Base-by-base conservation (phyloP, 2,797 vertebrate genomes). In the Tarsius wallacei region DNA sequence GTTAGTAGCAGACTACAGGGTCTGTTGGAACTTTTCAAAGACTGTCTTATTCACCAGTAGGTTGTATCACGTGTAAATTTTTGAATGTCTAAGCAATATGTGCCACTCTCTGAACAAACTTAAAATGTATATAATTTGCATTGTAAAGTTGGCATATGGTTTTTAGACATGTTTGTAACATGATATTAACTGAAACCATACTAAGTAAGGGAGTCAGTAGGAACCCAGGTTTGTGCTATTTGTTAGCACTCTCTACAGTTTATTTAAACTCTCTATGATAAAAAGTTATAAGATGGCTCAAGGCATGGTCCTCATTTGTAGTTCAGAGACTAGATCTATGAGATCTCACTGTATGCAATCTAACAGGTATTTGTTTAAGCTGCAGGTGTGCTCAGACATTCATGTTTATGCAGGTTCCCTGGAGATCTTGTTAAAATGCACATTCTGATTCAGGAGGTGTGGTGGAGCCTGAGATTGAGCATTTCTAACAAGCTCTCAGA, bases 171-270 rank as follows among this genome's bases (percentile, higher is more conserved):
- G 51, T 68, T 83, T 42, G 42, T 42, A 74, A 91, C 87, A 74
- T 73, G 73, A 94, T 14, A 55, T 57, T 83, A 92, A 93, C n/a
- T 95, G 57, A 96, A 96, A 82, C 24, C 77, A 15, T 86, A 61
- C 16, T 28, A 57, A 87, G 19, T 42, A 78, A 63, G 36, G 26
- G 11, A 31, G 17, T 89, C 31, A 64, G 19, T 87, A 33, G 31
- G 57, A 96, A 73, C 22, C 42, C n/a, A 77, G 51, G 7, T 31
- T 73, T 93, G 16, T 77, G 36, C n/a, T 47, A 53, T 73, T 90
- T 80, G 61, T 66, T 95, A 90, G 10, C 24, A 82, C 14, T 88
- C 15, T 26, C 36, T 86, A 33, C 5, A 63, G 21, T 42, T 90
- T 91, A 85, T 63, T 93, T 88, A 73, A 95, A 90, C 70, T 64